These are phyloP conservation scores for Vanessa atalanta DNA, from an alignment of 1,140 invertebrate genomes.

Conservation along the genomic window DNA sequence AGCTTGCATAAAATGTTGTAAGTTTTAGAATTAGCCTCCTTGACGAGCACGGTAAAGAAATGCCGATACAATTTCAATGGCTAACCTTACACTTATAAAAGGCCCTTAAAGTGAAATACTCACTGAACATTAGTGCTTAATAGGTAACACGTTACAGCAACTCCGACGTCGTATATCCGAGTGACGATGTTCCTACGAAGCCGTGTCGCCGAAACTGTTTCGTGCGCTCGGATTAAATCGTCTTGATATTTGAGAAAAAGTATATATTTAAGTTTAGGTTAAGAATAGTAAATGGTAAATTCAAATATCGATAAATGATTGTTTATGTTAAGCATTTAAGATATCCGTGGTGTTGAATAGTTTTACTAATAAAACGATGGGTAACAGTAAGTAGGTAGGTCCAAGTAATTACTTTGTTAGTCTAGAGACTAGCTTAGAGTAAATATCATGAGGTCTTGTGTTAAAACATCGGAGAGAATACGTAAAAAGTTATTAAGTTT, in stretches of 20 bases:
- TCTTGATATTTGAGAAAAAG: slow-evolving; percentile 40
- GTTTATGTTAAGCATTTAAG: too few relatives aligned
- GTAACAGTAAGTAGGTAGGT: too few relatives aligned
- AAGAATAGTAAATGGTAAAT: too few relatives aligned
- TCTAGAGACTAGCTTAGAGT: too few relatives aligned
- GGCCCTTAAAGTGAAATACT: slow-evolving; percentile 57
- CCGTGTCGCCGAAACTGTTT: slow-evolving; percentile 58
- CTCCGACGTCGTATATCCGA: slow-evolving; percentile 52
- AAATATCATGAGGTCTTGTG: too few relatives aligned
- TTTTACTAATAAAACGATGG: too few relatives aligned
- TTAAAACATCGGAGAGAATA: too few relatives aligned
- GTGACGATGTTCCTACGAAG: slow-evolving; percentile 57
- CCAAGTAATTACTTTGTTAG: too few relatives aligned
- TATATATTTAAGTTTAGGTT: too few relatives aligned
- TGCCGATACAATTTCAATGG: slow-evolving; percentile 30
- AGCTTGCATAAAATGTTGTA: neutral
- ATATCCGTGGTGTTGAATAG: too few relatives aligned
- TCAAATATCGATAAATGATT: too few relatives aligned
- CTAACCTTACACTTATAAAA: slow-evolving; percentile 48
- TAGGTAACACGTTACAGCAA: slow-evolving; percentile 54
- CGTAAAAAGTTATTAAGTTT: too few relatives aligned
- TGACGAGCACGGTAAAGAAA: slow-evolving; percentile 27
- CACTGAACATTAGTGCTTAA: slow-evolving; percentile 60
- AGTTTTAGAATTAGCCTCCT: neutral
- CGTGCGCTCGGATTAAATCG: neutral